Base-by-base conservation (phyloP, 2,113 vertebrate species). In the Hassar affinis region DNA sequence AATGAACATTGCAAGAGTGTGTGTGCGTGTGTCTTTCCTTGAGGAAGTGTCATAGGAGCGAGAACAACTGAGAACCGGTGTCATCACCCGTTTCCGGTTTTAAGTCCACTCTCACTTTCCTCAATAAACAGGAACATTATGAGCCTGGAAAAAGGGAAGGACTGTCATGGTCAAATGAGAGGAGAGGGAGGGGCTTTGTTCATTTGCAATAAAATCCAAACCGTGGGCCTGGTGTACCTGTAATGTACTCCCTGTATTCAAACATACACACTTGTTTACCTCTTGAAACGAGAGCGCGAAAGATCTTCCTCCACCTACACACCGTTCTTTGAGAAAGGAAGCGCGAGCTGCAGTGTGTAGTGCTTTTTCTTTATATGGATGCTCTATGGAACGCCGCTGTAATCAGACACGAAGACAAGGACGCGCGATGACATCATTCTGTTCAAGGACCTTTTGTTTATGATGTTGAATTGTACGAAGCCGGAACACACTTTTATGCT, bases 241-340 rank as follows among this genome's bases (percentile, higher is more conserved):
- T 52, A 17, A 42, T 47, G 30, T 84, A 84, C 84, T 84, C 83
- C 87, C 82, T 88, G 85, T 83, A 88, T 82, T 30, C 62, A 59
- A 51, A 78, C 75, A 61, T 47, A 9, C 22, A 82, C 62, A 80
- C 68, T 45, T 83, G 72, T 27, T 72, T 75, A 56, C 80, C 86
- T 85, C 66, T 69, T 45, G 2, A 54, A 11, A n/a, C 25, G 61
- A 57, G 71, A 75, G 38, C 17, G 35, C 18, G 72, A 76, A 83
- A 20, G n/a, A 45, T 78, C 47, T 30, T 82, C 61, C 78, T 84
- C 56, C 38, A 33, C 9, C 25, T 30, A 18, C 59, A 49, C 57
- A 79, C 51, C 49, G 66, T 56, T 81, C 68, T 45, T 20, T 62
- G 15, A 82, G 59, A 35, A 85, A 84, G 45, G 77, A 66, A 62